These are phyloP conservation scores for Vespertilio murinus DNA, from an alignment of 2,797 vertebrate genomes.

Conservation along the genomic window DNA sequence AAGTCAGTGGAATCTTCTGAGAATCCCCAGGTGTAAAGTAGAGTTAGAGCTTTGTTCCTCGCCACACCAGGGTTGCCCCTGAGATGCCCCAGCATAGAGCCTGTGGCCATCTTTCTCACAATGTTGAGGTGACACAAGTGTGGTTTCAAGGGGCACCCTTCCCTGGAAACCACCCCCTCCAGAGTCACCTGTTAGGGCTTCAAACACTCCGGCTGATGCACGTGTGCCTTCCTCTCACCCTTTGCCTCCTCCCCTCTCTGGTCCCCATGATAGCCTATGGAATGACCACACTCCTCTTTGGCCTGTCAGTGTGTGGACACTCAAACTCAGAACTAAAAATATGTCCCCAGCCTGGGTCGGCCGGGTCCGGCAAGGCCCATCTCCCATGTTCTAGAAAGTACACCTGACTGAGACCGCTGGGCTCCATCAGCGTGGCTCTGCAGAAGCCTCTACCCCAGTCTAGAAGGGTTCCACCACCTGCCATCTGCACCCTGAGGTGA, in stretches of 20 bases:
- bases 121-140: background rate
- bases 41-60: background rate
- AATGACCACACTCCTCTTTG: background rate
- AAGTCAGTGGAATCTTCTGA: background rate
- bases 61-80: background rate
- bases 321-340: background rate
- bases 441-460: background rate
- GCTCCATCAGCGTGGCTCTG: rapidly evolving
- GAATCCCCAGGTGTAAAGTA: background rate
- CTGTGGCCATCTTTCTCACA: background rate
- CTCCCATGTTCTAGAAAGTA: rapidly evolving
- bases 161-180: background rate
- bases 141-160: background rate
- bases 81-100: background rate
- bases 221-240: background rate
- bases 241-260: background rate
- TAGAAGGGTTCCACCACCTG: background rate
- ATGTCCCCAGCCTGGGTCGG: background rate
- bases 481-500: background rate
- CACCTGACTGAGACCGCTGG: rapidly evolving
- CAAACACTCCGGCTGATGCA: rapidly evolving
- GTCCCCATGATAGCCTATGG: rapidly evolving
- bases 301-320: no score
- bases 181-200: background rate
- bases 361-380: rapidly evolving